Evolutionary conservation across 2,888 invertebrate species (phyloP), one percentile per base, ranked within the genome.

Genomic region (Minunthozetes semirufus): DNA sequence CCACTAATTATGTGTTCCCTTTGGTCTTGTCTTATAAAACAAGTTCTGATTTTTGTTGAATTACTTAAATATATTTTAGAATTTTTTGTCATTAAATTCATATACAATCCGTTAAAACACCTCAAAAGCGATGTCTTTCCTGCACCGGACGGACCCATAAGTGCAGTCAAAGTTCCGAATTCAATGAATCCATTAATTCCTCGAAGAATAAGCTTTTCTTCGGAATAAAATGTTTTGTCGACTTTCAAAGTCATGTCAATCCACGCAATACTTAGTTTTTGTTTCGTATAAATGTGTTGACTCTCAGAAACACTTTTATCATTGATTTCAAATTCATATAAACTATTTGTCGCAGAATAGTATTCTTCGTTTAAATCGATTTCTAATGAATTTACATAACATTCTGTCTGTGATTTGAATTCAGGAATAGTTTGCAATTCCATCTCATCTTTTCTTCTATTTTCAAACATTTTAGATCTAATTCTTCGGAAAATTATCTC

Each of bases 111-210:
- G 33, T 63, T 63, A 6, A 63, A 17, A 33, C 17, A 33, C 17
- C 13, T 29, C 17, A 63, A 63, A 6, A 63, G 33, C 9, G 61
- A 63, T 63, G 61, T 63, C 61, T 63, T 63, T 29, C 61, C 61
- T 0, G 61, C 61, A 29, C 61, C 61, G 29, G 61, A 63, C 61
- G 61, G 29, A 3, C 61, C 61, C 33, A 63, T 63, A 1, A 63
- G 61, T 63, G 61, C 61, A 4, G 33, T 63, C 61, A 63, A 33
- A n/a, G 61, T 33, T 6, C 61, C 61, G 33, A 63, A 63, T 33
- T 63, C 61, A 8, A 63, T n/a, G n/a, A 63, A 63, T 0, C 61
- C 61, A 17, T 63, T 33, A n/a, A 63, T 33, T 6, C n/a, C 17
- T 33, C 61, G 15, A 6, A 63, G 33, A n/a, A 63, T 63, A 8